These are phyloP conservation scores for Hippolais icterina DNA, from an alignment of 2,113 vertebrate species.

Conservation along the genomic window DNA sequence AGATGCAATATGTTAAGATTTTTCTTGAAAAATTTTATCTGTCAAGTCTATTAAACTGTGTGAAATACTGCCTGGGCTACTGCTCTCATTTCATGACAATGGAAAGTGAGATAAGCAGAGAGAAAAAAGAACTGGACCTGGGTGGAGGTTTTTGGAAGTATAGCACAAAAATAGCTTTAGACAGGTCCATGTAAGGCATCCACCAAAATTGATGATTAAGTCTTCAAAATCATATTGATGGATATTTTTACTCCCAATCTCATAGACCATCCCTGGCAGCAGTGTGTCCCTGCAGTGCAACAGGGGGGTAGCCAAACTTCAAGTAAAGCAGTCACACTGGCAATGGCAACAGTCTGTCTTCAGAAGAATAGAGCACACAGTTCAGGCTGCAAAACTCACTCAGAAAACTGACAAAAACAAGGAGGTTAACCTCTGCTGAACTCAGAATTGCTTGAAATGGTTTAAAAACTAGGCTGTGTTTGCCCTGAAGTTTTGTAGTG, in stretches of 20 bases:
- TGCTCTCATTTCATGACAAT: neutral
- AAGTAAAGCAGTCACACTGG: neutral
- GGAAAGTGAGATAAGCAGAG: neutral
- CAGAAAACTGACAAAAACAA: neutral
- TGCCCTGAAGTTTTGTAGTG: neutral
- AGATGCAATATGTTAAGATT: neutral
- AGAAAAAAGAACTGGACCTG: neutral
- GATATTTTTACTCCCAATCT: neutral
- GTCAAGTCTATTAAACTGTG: neutral
- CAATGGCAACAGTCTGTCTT: neutral
- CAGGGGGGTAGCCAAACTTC: neutral
- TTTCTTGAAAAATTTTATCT: neutral
- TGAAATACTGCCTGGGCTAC: neutral
- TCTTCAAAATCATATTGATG: neutral
- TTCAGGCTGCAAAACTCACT: neutral
- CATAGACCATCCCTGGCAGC: neutral
- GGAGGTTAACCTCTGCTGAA: neutral
- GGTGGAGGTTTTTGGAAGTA: neutral
- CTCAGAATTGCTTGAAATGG: neutral
- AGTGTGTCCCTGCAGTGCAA: rapidly evolving
- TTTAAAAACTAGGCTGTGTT: neutral
- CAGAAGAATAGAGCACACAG: neutral
- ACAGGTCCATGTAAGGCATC: neutral
- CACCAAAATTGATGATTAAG: neutral
- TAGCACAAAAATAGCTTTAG: neutral